Evolutionary conservation across 2,797 vertebrate species (phyloP), one percentile per base, ranked within the genome.

Genomic region (Cyclopterus lumpus): DNA sequence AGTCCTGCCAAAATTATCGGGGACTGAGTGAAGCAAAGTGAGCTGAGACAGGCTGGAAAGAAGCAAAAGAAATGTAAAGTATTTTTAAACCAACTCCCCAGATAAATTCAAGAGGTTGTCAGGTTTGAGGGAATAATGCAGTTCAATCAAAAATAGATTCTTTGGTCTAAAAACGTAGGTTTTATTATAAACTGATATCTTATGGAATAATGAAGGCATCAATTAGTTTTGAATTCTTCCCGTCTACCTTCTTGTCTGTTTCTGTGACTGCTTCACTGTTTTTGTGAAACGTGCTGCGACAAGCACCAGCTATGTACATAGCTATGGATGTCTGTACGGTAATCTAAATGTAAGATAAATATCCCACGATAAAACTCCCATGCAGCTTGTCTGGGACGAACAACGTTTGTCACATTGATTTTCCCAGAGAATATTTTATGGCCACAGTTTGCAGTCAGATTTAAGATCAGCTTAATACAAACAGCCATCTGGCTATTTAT

Each of bases 1-100:
- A 91, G 86, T 80, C 83, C 81, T 83, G 77, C 68, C 72, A 77
- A 82, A 88, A 75, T 86, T 79, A 79, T 72, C 85, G 8, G 60
- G 64, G 81, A 80, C 38, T 20, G 65, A 77, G 51, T 24, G 28
- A 69, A 80, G 67, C 60, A 74, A 83, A 77, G 70, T 44, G 59
- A 79, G 68, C 2, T 0, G 26, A 81, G 75, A 86, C 60, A 55
- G 67, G 49, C 64, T 63, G 74, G 28, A 28, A 76, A 60, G 42
- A 81, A 82, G 63, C n/a, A 22, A 74, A 85, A 69, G 36, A 38
- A 49, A 67, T 34, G 54, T 60, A 36, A 77, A 66, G 67, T 89
- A 90, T 91, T 91, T 91, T 84, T 83, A 88, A 82, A 87, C 59
- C 38, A 14, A 22, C 49, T 73, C 20, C 57, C 38, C 9, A 11